Base-by-base conservation (phyloP, 2,797 vertebrate genomes). In the Rhyacichthys aspro region DNA sequence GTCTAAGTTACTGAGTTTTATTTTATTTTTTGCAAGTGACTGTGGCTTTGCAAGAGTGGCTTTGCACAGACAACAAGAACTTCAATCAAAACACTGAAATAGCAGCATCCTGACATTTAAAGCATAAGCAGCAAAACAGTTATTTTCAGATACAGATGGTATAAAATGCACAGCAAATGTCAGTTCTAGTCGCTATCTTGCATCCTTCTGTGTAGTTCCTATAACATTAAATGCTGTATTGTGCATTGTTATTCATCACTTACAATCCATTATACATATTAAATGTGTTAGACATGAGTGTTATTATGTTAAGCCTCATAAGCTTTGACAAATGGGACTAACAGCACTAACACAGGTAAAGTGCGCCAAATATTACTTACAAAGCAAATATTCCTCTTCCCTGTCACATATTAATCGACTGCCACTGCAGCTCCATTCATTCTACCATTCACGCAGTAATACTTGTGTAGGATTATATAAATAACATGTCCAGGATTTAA, bases 401-500 rank as follows among this genome's bases (percentile, higher is more conserved):
- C 8, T 34, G 9, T 58, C 41, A 55, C 15, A n/a, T 32, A 64
- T 64, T 45, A 49, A 64, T 72, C 63, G 60, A 60, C 38, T 67
- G 28, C 44, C 36, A 43, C 17, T 58, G 62, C 23, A 46, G 37
- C 23, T 42, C 41, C 39, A 15, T 23, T 67, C 33, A 46, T 42
- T 58, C n/a, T n/a, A n/a, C n/a, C n/a, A n/a, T n/a, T n/a, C n/a
- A n/a, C n/a, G n/a, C n/a, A 74, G 59, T 55, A 46, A 50, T 52
- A 44, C 45, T 67, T 67, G 41, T 65, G 43, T 38, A 5, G 7
- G 58, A 74, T 67, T 70, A 56, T 43, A 74, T 46, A 15, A 72
- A 77, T 55, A 71, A 63, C 43, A 64, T 54, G 39, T 55, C 63
- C 15, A 55, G 43, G 63, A 66, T 72, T 64, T 46, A 57, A 72